phyloP scores from a whole-genome alignment of 2,888 invertebrate genomes.

The Nemotelus nigrinus region DNA sequence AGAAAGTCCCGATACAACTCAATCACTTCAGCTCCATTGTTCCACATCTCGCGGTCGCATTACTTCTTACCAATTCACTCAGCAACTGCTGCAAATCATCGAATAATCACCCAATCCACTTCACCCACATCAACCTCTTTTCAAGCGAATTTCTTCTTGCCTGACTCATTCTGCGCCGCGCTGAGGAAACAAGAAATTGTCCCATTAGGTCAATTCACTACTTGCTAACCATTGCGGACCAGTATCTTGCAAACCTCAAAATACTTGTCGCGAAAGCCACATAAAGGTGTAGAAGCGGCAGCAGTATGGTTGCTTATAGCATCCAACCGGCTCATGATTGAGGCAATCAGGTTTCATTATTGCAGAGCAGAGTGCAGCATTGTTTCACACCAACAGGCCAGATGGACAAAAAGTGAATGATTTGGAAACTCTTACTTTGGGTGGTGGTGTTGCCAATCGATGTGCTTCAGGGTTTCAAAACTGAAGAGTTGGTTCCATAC shows the following conservation, averaged over 20 bases:
- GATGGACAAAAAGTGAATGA: neutral
- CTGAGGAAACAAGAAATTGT: slow-evolving; percentile 39
- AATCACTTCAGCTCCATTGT: neutral
- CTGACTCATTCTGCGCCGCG: slow-evolving; percentile 32
- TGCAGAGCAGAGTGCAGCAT: neutral
- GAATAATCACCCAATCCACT: slow-evolving; percentile 35
- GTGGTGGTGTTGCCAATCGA: neutral
- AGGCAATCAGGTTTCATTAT: slow-evolving; percentile 35
- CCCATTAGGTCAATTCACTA: slow-evolving; percentile 43
- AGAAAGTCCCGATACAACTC: neutral
- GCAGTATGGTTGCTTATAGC: neutral
- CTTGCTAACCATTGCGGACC: neutral
- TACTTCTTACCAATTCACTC: too few relatives aligned
- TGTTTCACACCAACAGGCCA: slow-evolving; percentile 5
- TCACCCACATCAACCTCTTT: slow-evolving; percentile 43
- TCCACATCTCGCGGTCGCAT: neutral
- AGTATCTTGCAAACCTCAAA: slow-evolving; percentile 23
- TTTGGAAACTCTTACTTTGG: neutral
- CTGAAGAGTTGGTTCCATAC: too few relatives aligned
- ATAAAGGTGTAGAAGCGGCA: neutral
- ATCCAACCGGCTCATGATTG: slow-evolving; percentile 27
- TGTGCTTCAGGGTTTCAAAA: too few relatives aligned
- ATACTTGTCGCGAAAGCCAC: slow-evolving; percentile 37
- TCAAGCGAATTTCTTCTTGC: slow-evolving; percentile 37
- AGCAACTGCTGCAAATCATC: slow-evolving; percentile 6